Percentiles rank a stretch among this genome's conserved stretches.
Evolutionary conservation across 1,140 invertebrate genomes (phyloP).

Genomic region (Diachasmimorpha longicaudata): DNA sequence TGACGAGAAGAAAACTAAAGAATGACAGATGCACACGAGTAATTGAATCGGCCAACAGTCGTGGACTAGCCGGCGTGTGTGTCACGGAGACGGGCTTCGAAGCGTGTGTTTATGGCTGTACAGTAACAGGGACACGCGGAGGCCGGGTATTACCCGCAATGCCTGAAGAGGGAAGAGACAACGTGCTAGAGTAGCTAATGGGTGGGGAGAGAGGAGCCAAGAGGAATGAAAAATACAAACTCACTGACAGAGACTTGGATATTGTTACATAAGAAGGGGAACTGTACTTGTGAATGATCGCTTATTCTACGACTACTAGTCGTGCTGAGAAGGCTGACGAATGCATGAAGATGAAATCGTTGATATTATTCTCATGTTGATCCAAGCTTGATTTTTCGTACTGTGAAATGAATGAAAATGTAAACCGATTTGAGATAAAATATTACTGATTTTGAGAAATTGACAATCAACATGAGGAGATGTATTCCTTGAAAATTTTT

Average conservation of each 20-base stretch:
- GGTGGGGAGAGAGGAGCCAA: background rate
- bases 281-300: background rate
- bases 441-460: no score
- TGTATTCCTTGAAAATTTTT: no score
- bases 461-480: no score
- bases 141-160: background rate
- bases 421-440: no score
- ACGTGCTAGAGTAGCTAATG: background rate
- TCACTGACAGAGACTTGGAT: background rate
- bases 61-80: conserved; percentile 30
- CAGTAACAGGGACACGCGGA: background rate
- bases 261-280: background rate
- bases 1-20: background rate
- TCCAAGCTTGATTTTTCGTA: no score
- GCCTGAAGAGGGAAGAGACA: background rate
- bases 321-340: background rate
- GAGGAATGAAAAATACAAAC: background rate
- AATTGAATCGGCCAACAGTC: conserved; percentile 28
- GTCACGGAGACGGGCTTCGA: conserved; percentile 14
- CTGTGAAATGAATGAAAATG: no score
- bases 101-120: conserved; percentile 17
- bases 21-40: conserved; percentile 10
- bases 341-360: background rate
- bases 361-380: no score
- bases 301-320: background rate